Evolutionary conservation across 1,140 invertebrate species (phyloP), one percentile per base, ranked within the genome.

Genomic region (Whitmania pigra): DNA sequence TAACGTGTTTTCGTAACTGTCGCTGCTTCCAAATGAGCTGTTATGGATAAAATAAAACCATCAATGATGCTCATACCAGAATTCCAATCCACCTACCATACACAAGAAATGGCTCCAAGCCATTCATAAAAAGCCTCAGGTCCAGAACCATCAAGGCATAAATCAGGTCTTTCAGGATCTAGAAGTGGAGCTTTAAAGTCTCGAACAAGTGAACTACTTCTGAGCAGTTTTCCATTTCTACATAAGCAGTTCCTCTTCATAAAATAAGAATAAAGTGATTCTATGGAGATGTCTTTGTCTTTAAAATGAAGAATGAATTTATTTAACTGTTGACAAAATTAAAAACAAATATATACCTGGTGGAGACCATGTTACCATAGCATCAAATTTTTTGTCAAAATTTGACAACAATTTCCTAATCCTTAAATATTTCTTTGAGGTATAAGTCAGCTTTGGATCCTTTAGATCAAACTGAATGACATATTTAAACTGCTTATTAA

Each of bases 111-210:
- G 57, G 57, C 57, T 63, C 57, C 57, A 22, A 63, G 22, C 57
- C 57, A 63, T 31, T 63, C 57, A 63, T 63, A 63, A 63, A 63
- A 63, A 63, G 22, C 15, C 29, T 63, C 57, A 25, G 57, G 57
- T 20, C 57, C 57, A 63, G 11, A 13, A 63, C 57, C 57, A 25
- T 63, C 57, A 22, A 63, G 15, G 29, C 57, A 63, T 63, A 31
- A 63, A 31, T 63, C 57, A 63, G 57, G 57, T 20, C 29, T 22
- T 25, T 63, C 57, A 17, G 57, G 57, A 63, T 63, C 57, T 25
- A 63, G 11, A 31, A 25, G 9, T 63, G 57, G 57, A 25, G 29
- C 57, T 25, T 31, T 25, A 63, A 31, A 25, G 57, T 63, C 29
- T 25, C 18, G 11, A 1, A 18, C 5, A 13, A 63, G 22, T 63